phyloP scores from a whole-genome alignment of 2,888 invertebrate species.

The Tetrapedia diversipes region DNA sequence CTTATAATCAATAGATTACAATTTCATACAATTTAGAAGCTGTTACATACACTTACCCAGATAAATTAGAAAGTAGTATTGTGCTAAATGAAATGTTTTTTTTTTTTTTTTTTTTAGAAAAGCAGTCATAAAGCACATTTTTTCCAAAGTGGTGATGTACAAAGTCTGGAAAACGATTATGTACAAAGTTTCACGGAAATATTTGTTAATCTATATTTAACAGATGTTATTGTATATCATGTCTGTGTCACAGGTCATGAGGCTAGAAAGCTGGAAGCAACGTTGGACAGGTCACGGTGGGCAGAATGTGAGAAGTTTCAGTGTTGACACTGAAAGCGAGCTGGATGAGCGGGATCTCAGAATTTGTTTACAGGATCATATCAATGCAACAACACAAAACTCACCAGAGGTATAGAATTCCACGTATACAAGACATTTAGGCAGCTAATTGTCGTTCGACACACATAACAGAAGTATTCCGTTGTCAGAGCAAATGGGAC shows the following conservation, averaged over 20 bases:
- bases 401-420: constrained; percentile 71
- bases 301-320: constrained; percentile 77
- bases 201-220: neutral
- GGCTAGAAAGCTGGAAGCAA: constrained; percentile 87
- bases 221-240: neutral
- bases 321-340: constrained; percentile 84
- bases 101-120: too few species aligned
- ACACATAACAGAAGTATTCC: constrained; percentile 47
- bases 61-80: constrained; percentile 18
- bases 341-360: constrained; percentile 84
- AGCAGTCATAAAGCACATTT: constrained; percentile 2
- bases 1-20: neutral
- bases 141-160: constrained; percentile 2
- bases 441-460: constrained; percentile 64
- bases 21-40: neutral
- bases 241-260: constrained; percentile 86
- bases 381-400: constrained; percentile 70
- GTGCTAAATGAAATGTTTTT: neutral
- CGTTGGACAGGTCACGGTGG: constrained; percentile 79
- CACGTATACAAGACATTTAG: constrained; percentile 64
- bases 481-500: constrained; percentile 55
- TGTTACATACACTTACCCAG: neutral
- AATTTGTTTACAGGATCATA: constrained; percentile 79
- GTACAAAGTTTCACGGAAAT: neutral
- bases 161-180: too few species aligned